These are phyloP conservation scores for Caloenas nicobarica DNA, from an alignment of 2,113 vertebrate genomes.

Conservation along the genomic window DNA sequence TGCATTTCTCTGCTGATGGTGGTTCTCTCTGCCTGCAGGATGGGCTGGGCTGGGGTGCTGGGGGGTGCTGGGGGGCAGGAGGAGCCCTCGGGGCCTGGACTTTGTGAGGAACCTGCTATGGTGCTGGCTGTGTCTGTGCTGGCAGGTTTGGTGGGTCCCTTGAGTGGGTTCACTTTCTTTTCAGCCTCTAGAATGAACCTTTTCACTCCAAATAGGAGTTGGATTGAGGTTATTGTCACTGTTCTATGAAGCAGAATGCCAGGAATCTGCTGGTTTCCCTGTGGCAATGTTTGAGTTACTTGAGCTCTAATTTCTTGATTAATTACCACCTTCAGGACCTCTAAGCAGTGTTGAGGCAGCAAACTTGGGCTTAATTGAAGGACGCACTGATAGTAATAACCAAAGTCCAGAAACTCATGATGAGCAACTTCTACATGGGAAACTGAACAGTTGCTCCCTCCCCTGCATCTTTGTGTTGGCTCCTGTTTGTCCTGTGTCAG, in stretches of 20 bases:
- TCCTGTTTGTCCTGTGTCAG: neutral
- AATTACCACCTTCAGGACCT: neutral
- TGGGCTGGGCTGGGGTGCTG: too few relatives aligned
- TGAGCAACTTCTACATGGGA: neutral
- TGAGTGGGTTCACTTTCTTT: neutral
- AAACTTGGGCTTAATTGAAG: neutral
- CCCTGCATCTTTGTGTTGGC: neutral
- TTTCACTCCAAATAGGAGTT: accelerated
- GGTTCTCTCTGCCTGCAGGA: neutral
- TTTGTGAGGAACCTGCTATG: neutral
- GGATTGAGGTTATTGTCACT: neutral
- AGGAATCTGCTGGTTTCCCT: neutral
- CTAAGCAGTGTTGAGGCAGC: neutral
- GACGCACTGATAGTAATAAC: neutral
- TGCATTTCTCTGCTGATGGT: accelerated
- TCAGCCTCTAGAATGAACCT: neutral
- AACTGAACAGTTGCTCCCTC: neutral
- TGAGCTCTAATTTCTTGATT: neutral
- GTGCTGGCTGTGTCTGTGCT: neutral
- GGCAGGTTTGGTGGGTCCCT: neutral
- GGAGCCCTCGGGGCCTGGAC: neutral
- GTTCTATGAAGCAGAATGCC: neutral
- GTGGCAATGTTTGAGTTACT: neutral
- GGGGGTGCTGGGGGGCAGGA: neutral
- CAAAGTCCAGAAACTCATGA: neutral